Percentiles rank a stretch among this genome's conserved stretches.
phyloP scores from a whole-genome alignment of 2,797 vertebrate species.

The Dendrocincla tyrannina region DNA sequence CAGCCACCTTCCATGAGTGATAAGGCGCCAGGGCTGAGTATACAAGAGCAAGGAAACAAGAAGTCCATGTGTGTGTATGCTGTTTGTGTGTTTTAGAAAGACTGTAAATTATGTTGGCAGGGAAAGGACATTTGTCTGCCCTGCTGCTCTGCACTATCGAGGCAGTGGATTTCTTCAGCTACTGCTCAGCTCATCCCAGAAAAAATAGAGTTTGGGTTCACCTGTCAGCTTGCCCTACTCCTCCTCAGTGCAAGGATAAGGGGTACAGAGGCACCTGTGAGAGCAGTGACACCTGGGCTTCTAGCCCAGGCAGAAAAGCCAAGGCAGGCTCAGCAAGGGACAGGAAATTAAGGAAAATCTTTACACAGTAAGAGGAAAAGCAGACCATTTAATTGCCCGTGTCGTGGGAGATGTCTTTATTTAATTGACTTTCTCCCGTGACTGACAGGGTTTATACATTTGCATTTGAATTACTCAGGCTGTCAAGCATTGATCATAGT shows the following conservation, averaged over 20 bases:
- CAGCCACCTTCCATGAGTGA: not conserved
- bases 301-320: not conserved
- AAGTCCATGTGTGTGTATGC: not conserved
- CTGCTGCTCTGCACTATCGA: not conserved
- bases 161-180: not conserved
- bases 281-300: not conserved
- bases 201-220: not conserved
- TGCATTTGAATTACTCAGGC: conserved; percentile 43
- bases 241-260: not conserved
- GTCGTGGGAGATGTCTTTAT: conserved; percentile 20
- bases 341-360: conserved; percentile 1
- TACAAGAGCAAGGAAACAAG: not conserved
- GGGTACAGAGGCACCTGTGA: not conserved
- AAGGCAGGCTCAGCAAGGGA: conserved; percentile 1
- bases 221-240: not conserved
- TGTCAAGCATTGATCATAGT: conserved; percentile 2
- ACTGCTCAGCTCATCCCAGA: not conserved
- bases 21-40: not conserved
- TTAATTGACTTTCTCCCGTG: conserved; percentile 26
- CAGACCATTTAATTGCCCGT: conserved; percentile 35
- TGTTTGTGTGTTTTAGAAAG: conserved; percentile 3
- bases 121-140: not conserved
- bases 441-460: conserved; percentile 1
- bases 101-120: not conserved
- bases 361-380: not conserved